Conservation (phyloP, 1,140 invertebrate species). For the Pteromalus puparum region DNA sequence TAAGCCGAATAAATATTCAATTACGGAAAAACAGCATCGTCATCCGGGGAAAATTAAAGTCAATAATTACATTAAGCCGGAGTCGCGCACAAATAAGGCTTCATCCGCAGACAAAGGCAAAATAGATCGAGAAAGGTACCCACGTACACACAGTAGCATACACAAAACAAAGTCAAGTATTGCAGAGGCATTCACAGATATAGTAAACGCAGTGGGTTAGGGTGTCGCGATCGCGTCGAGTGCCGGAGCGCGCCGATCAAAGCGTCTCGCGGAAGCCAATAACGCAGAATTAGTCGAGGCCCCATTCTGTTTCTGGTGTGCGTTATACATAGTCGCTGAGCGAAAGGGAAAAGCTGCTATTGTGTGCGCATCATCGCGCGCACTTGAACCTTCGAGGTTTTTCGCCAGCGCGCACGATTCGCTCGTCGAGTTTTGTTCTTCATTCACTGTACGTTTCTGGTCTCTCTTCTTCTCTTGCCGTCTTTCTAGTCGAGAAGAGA, state of each 20-base stretch:
- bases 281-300: constrained; percentile 10
- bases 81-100: too few relatives aligned
- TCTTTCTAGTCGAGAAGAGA: not conserved
- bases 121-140: not conserved
- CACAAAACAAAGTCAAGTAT: too few relatives aligned
- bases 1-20: not conserved
- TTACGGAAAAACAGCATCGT: not conserved
- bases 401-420: not conserved
- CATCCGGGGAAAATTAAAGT: not conserved
- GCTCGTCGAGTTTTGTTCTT: not conserved
- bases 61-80: not conserved
- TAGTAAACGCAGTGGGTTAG: not conserved
- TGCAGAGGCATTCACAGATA: not conserved
- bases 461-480: not conserved
- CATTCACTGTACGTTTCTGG: not conserved
- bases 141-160: not conserved
- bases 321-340: not conserved
- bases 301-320: not conserved
- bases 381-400: not conserved
- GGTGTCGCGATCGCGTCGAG: not conserved
- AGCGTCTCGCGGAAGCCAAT: not conserved
- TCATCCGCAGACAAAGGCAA: too few relatives aligned
- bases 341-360: not conserved
- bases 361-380: not conserved
- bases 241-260: not conserved